Percentiles rank a stretch among this genome's conserved stretches.
Conservation (phyloP, 2,797 vertebrate species). For the Sternarchorhynchus goeldii region DNA sequence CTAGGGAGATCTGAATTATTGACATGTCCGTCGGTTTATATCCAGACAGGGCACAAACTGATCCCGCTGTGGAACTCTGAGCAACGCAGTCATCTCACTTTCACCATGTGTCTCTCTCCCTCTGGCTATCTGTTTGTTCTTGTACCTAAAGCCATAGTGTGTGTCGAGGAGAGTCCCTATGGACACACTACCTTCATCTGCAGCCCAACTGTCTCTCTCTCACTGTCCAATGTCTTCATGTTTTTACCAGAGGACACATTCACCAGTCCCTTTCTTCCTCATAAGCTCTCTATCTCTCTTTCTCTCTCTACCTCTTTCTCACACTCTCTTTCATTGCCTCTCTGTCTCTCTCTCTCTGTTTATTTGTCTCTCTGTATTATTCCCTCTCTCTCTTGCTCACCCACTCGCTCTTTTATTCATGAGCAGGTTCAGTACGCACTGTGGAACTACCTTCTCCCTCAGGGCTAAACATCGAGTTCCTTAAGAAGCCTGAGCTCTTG, state of each 20-base stretch:
- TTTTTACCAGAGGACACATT: constrained; percentile 47
- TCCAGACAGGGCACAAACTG: constrained; percentile 38
- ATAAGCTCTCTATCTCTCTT: constrained; percentile 40
- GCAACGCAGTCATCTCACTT: constrained; percentile 40
- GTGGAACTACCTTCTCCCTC: constrained; percentile 75
- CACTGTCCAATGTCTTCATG: constrained; percentile 41
- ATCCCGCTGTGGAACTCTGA: constrained; percentile 28
- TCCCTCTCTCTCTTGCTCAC: constrained; percentile 56
- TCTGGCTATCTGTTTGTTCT: constrained; percentile 59
- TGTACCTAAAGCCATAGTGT: constrained; percentile 37
- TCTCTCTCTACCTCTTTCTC: not conserved
- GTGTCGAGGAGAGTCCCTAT: constrained; percentile 49
- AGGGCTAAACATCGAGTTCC: constrained; percentile 62
- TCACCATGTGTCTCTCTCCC: constrained; percentile 46
- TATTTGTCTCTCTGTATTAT: constrained; percentile 40
- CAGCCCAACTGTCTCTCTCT: constrained; percentile 39
- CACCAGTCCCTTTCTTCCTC: constrained; percentile 27
- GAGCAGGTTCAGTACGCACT: constrained; percentile 62
- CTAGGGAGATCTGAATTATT: constrained; percentile 39
- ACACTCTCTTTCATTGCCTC: not conserved
- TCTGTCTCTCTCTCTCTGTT: constrained; percentile 45
- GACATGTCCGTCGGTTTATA: constrained; percentile 33
- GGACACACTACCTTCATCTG: constrained; percentile 55
- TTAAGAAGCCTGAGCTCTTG: constrained; percentile 74
- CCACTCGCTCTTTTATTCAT: constrained; percentile 64